phyloP scores from a whole-genome alignment of 1,140 invertebrate species.

The Cylas formicarius region DNA sequence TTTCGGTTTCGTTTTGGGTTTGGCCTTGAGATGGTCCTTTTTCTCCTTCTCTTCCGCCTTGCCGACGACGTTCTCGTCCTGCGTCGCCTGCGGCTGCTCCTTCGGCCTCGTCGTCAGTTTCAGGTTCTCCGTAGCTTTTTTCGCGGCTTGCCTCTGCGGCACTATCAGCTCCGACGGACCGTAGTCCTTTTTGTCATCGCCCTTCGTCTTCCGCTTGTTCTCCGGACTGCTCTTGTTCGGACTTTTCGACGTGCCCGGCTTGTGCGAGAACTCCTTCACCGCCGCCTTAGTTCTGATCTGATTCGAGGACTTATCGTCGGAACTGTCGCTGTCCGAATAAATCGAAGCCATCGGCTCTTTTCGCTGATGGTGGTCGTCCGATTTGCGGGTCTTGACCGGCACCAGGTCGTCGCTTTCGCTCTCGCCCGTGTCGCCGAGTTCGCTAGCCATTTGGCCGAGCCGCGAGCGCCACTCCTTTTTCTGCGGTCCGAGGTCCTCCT shows the following conservation, averaged over 20 bases:
- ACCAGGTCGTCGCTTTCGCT: constrained; percentile 72
- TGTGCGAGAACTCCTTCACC: constrained; percentile 67
- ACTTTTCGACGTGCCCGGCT: constrained; percentile 27
- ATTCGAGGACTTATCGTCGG: constrained; percentile 49
- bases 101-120: constrained; percentile 44
- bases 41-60: constrained; percentile 41
- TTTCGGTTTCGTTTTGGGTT: constrained; percentile 37
- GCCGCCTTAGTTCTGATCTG: constrained; percentile 69
- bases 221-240: constrained; percentile 27
- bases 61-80: constrained; percentile 41
- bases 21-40: constrained; percentile 28
- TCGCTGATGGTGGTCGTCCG: constrained; percentile 35
- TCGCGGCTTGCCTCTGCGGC: constrained; percentile 84
- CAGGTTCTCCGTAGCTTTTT: constrained; percentile 84
- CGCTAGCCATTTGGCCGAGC: constrained; percentile 62
- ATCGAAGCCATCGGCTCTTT: constrained; percentile 51
- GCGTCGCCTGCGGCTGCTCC: constrained; percentile 36
- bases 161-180: constrained; percentile 74
- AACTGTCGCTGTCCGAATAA: constrained; percentile 66
- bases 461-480: constrained; percentile 49
- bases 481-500: constrained; percentile 47
- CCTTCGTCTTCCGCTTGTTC: constrained; percentile 45
- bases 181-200: constrained; percentile 40
- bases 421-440: constrained; percentile 56
- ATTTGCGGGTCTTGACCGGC: constrained; percentile 45